A percentile compares a stretch with the other conserved stretches of the same genome.
Conservation (phyloP, 2,888 invertebrate species). For the Drosophila nr. perissopoda region DNA sequence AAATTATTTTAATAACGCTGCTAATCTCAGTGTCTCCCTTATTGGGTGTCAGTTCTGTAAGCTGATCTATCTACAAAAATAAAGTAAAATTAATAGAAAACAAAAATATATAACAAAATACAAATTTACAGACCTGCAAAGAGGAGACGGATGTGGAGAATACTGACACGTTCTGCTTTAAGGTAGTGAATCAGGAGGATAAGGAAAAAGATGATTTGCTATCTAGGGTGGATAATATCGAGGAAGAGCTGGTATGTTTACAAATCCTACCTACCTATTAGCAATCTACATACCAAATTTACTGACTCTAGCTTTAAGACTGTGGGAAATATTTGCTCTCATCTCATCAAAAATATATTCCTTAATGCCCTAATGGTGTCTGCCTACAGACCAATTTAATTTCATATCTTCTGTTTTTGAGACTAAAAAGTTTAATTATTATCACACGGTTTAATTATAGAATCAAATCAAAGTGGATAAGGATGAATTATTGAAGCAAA, state of each 20-base stretch:
- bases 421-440: background rate
- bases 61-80: background rate
- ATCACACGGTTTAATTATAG: background rate
- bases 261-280: background rate
- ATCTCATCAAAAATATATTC: background rate
- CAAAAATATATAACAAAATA: background rate
- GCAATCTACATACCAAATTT: background rate
- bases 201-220: background rate
- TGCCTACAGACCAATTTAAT: too few relatives aligned
- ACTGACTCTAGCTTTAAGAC: too few relatives aligned
- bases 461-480: background rate
- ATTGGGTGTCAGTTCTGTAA: background rate
- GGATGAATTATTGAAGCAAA: too few relatives aligned
- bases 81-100: background rate
- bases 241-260: background rate
- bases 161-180: background rate
- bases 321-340: background rate
- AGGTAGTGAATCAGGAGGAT: background rate
- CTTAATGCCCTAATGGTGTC: background rate
- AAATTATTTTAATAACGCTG: background rate
- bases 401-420: too few relatives aligned
- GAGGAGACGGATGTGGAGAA: background rate
- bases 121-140: background rate
- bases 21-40: background rate
- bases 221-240: background rate